Base-by-base conservation (phyloP, 1,140 invertebrate genomes). In the Brachionus rubens region DNA sequence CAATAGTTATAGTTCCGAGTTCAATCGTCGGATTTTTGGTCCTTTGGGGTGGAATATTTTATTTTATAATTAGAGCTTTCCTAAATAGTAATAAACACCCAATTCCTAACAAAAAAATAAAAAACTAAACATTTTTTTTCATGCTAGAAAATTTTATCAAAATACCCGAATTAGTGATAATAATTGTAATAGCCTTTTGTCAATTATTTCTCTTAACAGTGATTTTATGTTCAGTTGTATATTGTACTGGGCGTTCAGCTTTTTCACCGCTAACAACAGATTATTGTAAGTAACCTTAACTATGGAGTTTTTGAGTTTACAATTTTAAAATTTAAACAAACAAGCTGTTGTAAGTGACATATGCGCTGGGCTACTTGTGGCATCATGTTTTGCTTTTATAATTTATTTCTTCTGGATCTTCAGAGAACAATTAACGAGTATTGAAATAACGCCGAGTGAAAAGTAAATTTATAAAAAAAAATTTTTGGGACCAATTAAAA, bases 331-430 rank as follows among this genome's bases (percentile, higher is more conserved):
- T 30, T 14, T 50, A 50, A 65, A 40, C 26, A 33, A 43, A 26
- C 14, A 48, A 72, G 68, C 68, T 33, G 50, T 72, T 72, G 43
- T 72, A 21, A 54, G 46, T 16, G 30, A 72, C 50, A 72, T 72
- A 19, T 50, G 68, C 21, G 68, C 68, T 54, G 68, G 68, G 6
- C 9, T 72, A 10, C 16, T 72, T 33, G 30, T 72, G 14, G 68
- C 68, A 50, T 26, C 50, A 3, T 72, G 68, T 16, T 72, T 72
- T 12, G 30, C 26, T 12, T 30, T 72, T 72, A 30, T 72, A 3
- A 72, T 72, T 21, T 72, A 50, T 19, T 50, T 72, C 7, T 72
- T 72, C 41, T 72, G 68, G 68, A 30, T 72, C 6, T 72, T 72
- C 21, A 72, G 36, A 50, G 68, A 72, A 16, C 46, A 48, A 48